Evolutionary conservation across 2,888 invertebrate species (phyloP).

Genomic region (Macroteleia sp.): DNA sequence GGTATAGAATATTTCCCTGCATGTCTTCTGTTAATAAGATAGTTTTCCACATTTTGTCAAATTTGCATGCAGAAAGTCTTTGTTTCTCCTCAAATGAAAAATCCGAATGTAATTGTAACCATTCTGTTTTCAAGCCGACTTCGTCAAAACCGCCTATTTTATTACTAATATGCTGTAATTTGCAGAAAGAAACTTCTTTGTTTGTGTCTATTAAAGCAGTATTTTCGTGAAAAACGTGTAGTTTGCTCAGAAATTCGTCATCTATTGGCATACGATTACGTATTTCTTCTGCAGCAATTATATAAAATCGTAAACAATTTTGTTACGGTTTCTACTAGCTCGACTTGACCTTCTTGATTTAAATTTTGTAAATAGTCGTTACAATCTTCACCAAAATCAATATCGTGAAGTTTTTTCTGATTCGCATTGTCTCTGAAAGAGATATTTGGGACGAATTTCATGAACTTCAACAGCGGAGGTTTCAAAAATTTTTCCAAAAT

Average conservation of each 20-base stretch:
- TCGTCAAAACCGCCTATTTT: conserved; percentile 12
- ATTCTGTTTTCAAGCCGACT: conserved; percentile 3
- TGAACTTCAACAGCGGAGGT: background rate
- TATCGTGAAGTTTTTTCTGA: too few species aligned
- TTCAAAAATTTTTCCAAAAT: conserved; percentile 1
- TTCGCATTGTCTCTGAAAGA: too few species aligned
- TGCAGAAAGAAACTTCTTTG: background rate
- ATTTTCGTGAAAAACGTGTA: background rate
- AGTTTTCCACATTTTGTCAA: too few species aligned
- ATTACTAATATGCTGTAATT: background rate
- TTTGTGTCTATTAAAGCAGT: background rate
- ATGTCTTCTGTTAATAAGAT: too few species aligned
- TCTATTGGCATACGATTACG: conserved; percentile 12
- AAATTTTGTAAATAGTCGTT: background rate
- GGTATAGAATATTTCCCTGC: too few species aligned
- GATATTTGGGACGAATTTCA: background rate
- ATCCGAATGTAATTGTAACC: background rate
- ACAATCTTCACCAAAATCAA: background rate
- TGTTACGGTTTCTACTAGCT: background rate
- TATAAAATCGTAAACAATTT: conserved; percentile 2
- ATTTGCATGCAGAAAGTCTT: too few species aligned
- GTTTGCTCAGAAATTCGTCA: conserved; percentile 16
- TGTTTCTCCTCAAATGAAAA: background rate
- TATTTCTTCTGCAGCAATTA: conserved; percentile 9
- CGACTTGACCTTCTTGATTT: background rate